These are phyloP conservation scores for Catharus bicknelli DNA, from an alignment of 2,113 vertebrate genomes.

Conservation along the genomic window DNA sequence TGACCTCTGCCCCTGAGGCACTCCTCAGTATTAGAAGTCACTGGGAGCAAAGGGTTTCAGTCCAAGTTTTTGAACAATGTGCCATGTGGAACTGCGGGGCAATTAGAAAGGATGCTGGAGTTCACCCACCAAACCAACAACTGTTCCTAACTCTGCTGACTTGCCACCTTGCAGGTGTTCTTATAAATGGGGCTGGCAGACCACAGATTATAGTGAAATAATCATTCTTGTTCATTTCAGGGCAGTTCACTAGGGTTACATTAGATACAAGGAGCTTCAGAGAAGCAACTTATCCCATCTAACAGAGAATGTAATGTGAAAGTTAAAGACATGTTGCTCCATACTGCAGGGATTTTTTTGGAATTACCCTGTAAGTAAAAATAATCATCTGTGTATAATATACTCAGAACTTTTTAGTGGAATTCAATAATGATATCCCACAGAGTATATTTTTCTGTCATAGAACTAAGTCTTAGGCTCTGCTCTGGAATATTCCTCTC, in stretches of 20 bases:
- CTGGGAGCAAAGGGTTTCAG: neutral
- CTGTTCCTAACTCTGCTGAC: neutral
- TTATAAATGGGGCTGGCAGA: neutral
- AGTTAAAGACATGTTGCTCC: too few relatives aligned
- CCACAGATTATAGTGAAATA: neutral
- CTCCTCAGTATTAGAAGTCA: neutral
- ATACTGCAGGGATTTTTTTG: neutral
- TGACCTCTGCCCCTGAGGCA: neutral
- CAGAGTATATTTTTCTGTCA: neutral
- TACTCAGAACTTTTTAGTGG: neutral
- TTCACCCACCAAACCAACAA: neutral
- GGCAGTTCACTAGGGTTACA: neutral
- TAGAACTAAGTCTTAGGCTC: neutral
- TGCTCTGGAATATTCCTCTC: neutral
- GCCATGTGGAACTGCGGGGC: neutral
- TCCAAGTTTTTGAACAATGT: neutral
- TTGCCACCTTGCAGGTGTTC: neutral
- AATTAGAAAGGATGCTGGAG: neutral
- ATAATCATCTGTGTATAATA: neutral
- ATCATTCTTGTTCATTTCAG: neutral
- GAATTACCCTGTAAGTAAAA: neutral
- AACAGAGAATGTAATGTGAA: neutral
- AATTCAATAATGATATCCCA: neutral
- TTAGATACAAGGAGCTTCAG: neutral
- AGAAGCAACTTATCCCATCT: neutral